Percentiles rank a stretch among this genome's conserved stretches.
These are phyloP conservation scores for Zaprionus lachaisei DNA, from an alignment of 1,140 invertebrate genomes.

Conservation along the genomic window DNA sequence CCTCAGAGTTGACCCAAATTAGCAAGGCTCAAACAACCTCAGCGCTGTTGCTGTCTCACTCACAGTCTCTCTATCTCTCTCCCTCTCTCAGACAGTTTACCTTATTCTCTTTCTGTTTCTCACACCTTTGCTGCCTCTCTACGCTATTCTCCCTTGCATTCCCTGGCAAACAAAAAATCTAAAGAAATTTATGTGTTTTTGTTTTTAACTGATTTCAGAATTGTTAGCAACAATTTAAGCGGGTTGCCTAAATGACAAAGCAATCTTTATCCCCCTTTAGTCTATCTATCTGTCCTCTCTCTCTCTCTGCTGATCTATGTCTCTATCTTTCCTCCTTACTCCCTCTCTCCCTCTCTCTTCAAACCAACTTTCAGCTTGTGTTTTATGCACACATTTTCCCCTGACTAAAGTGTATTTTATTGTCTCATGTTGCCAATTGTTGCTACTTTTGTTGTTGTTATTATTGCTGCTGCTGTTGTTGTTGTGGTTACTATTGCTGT, in stretches of 20 bases:
- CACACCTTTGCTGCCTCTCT: neutral
- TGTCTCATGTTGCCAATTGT: constrained; percentile 68
- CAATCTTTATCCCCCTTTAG: neutral
- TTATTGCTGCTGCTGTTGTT: constrained; percentile 31
- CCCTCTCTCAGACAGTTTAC: neutral
- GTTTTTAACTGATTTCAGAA: constrained; percentile 39
- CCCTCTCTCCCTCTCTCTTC: neutral
- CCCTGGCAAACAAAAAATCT: constrained; percentile 5
- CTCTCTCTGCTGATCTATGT: neutral
- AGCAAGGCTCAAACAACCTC: constrained; percentile 3
- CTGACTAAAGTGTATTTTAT: constrained; percentile 69
- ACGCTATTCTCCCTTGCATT: neutral
- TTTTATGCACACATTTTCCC: constrained; percentile 19
- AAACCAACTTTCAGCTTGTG: neutral
- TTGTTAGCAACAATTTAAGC: constrained; percentile 73
- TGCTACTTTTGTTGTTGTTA: constrained; percentile 22
- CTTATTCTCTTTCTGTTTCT: neutral
- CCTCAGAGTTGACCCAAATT: constrained; percentile 45
- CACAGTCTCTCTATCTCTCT: neutral
- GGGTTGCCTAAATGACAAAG: constrained; percentile 19
- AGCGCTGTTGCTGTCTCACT: neutral
- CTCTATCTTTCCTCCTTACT: neutral
- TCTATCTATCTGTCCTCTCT: neutral
- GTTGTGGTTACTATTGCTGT: constrained; percentile 12
- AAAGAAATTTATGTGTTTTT: constrained; percentile 56